Percentiles rank a stretch among this genome's conserved stretches.
These are phyloP conservation scores for Drosophila engyochracea DNA, from an alignment of 2,888 invertebrate species.

Conservation along the genomic window DNA sequence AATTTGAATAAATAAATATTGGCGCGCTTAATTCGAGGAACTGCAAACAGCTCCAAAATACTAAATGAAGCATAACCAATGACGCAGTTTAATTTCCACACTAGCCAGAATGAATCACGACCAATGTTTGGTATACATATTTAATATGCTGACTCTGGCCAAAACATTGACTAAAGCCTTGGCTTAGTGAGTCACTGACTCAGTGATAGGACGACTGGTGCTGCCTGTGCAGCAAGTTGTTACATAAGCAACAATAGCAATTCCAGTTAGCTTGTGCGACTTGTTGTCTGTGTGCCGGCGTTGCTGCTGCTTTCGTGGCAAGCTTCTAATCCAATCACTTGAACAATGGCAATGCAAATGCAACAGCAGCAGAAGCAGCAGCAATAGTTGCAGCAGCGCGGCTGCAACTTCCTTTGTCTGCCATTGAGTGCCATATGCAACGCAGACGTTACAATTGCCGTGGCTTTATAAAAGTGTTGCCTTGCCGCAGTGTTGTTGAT, in stretches of 20 bases:
- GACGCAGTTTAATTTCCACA: conserved; percentile 9
- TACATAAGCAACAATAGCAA: conserved; percentile 52
- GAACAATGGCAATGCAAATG: conserved; percentile 76
- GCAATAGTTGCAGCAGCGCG: conserved; percentile 19
- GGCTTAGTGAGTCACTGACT: conserved; percentile 40
- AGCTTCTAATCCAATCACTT: conserved; percentile 72
- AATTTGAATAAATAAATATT: conserved; percentile 14
- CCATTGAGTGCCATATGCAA: conserved; percentile 59
- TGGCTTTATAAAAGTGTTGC: conserved; percentile 62
- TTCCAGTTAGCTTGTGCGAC: conserved; percentile 50
- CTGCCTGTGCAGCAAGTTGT: conserved; percentile 51
- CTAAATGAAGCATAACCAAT: not conserved
- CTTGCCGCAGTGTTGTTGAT: conserved; percentile 74
- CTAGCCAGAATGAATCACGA: conserved; percentile 18
- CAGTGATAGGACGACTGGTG: conserved; percentile 44
- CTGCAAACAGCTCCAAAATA: not conserved
- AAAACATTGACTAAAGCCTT: conserved; percentile 31
- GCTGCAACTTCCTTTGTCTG: conserved; percentile 71
- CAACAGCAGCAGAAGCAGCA: conserved; percentile 30
- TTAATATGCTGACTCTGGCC: conserved; percentile 7
- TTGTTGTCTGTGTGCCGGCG: conserved; percentile 57
- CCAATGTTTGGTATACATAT: conserved; percentile 8
- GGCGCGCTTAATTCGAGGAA: not conserved
- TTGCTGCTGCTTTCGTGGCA: conserved; percentile 34
- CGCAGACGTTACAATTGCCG: conserved; percentile 63